A percentile compares a stretch with the other conserved stretches of the same genome.
These are phyloP conservation scores for Drosophila anceps DNA, from an alignment of 2,888 invertebrate species.

Conservation along the genomic window DNA sequence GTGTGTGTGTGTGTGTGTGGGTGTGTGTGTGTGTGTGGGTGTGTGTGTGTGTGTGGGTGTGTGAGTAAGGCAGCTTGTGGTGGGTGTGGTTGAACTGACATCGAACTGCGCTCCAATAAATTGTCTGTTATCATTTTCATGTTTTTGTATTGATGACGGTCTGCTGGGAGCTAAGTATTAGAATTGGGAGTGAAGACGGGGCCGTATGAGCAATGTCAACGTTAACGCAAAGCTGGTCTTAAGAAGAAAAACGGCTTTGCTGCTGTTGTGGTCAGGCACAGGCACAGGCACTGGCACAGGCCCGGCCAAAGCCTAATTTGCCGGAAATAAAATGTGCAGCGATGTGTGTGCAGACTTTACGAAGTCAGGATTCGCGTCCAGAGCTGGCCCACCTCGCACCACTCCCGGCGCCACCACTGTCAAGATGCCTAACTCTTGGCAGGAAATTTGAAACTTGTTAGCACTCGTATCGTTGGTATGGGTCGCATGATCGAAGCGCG, in stretches of 20 bases:
- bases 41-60: slow-evolving; percentile 5
- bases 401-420: background rate
- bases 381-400: background rate
- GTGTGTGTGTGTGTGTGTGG: slow-evolving; percentile 1
- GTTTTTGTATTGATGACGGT: slow-evolving; percentile 75
- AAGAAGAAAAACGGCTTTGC: slow-evolving; percentile 46
- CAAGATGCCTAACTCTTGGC: slow-evolving; percentile 25
- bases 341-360: slow-evolving; percentile 66
- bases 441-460: slow-evolving; percentile 76
- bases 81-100: slow-evolving; percentile 37
- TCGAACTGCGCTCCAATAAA: slow-evolving; percentile 69
- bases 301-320: slow-evolving; percentile 67
- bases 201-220: slow-evolving; percentile 64
- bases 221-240: slow-evolving; percentile 59
- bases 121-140: slow-evolving; percentile 80
- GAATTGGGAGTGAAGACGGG: background rate
- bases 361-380: slow-evolving; percentile 58
- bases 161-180: slow-evolving; percentile 19
- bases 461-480: slow-evolving; percentile 29
- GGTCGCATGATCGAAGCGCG: slow-evolving; percentile 25
- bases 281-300: background rate
- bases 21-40: slow-evolving; percentile 1
- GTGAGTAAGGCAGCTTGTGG: slow-evolving; percentile 5
- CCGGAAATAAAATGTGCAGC: slow-evolving; percentile 80
- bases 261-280: slow-evolving; percentile 4